Conservation (phyloP, 1,140 invertebrate species). For the Nasonia vitripennis region DNA sequence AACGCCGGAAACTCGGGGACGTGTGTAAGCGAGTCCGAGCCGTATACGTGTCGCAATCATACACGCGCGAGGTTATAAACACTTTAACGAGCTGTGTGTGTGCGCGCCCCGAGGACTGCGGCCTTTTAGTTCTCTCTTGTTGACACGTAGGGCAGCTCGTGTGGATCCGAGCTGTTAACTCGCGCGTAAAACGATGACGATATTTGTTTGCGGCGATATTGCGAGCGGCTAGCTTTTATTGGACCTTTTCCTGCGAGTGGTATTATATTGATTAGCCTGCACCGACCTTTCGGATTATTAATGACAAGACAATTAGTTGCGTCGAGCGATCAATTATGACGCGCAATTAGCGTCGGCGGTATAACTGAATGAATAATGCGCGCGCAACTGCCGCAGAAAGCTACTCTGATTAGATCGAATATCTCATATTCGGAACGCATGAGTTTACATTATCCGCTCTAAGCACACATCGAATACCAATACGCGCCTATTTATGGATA, state of each 20-base stretch:
- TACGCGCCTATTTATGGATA: neutral
- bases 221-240: neutral
- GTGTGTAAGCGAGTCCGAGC: conserved; percentile 1
- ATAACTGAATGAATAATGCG: neutral
- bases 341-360: too few species aligned
- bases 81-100: conserved; percentile 30
- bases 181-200: conserved; percentile 37
- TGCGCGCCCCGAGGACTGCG: neutral
- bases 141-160: neutral
- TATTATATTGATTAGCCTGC: too few species aligned
- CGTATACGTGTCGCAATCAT: conserved; percentile 16
- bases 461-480: neutral
- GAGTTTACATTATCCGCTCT: neutral
- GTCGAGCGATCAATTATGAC: neutral
- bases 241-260: too few species aligned
- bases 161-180: neutral
- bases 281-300: too few species aligned
- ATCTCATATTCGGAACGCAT: neutral
- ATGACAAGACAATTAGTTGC: too few species aligned
- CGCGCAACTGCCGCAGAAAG: neutral
- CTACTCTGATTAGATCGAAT: neutral
- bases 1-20: neutral
- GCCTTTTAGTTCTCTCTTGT: conserved; percentile 24
- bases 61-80: conserved; percentile 10
- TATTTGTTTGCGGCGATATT: conserved; percentile 35